phyloP scores from a whole-genome alignment of 30 jellyfish, hydroid and myxozoan species.

The Cassiopea xamachana region DNA sequence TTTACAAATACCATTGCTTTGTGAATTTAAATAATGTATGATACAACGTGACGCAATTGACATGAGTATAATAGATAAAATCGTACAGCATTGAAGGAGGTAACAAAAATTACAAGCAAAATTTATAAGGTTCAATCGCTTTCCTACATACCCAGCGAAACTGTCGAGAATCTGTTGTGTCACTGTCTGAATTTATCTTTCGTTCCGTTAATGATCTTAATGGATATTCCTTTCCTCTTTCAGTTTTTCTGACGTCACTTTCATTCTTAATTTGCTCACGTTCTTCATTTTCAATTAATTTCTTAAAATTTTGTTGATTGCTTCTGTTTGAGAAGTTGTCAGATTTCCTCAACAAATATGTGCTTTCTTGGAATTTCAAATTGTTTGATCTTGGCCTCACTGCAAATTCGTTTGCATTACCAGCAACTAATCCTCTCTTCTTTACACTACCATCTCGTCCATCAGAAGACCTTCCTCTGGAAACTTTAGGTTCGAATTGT shows the following conservation, averaged over 20 bases:
- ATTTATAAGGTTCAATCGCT: neutral
- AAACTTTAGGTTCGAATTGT: constrained; percentile 22
- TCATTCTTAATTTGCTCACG: neutral
- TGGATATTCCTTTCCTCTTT: constrained; percentile 31
- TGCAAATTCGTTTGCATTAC: neutral
- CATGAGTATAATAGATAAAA: too few relatives aligned
- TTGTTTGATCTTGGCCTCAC: neutral
- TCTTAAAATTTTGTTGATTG: neutral
- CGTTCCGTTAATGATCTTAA: constrained; percentile 38
- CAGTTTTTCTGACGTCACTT: neutral
- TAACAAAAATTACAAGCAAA: neutral
- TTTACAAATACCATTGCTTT: too few relatives aligned
- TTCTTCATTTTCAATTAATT: neutral
- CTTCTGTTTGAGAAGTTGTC: constrained; percentile 9
- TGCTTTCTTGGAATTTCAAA: neutral
- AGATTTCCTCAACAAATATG: neutral
- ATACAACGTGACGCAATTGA: too few relatives aligned
- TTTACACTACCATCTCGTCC: neutral
- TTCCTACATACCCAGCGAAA: constrained; percentile 33
- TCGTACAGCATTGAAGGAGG: too few relatives aligned
- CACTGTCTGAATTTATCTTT: neutral
- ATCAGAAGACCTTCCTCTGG: neutral
- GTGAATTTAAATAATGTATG: too few relatives aligned
- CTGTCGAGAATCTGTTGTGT: neutral
- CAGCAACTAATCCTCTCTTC: neutral